phyloP scores from a whole-genome alignment of 92 coral and sea anemone genomes.

The Paramuricea clavata region DNA sequence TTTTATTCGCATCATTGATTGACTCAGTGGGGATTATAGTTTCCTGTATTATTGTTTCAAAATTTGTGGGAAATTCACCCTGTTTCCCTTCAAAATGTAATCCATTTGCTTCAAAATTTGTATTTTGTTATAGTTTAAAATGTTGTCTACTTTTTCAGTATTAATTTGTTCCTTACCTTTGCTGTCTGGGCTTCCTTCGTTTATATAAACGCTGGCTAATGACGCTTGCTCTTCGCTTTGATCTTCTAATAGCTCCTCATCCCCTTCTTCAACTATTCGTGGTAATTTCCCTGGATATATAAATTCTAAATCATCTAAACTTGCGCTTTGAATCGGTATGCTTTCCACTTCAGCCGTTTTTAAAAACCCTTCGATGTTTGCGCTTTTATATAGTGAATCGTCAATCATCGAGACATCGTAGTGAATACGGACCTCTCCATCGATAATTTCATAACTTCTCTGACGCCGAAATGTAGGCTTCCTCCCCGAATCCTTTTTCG shows the following conservation, averaged over 20 bases:
- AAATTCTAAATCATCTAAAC: conserved; percentile 92
- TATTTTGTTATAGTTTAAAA: conserved; percentile 22
- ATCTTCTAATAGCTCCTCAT: conserved; percentile 59
- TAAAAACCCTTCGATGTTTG: neutral
- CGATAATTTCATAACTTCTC: conserved; percentile 57
- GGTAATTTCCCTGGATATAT: conserved; percentile 91
- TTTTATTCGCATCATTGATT: neutral
- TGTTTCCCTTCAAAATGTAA: neutral
- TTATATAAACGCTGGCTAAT: conserved; percentile 5
- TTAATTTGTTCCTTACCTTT: conserved; percentile 29
- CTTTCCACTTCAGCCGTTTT: conserved; percentile 36
- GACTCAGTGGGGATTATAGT: conserved; percentile 12
- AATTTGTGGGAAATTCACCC: neutral
- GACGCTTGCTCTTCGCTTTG: conserved; percentile 6
- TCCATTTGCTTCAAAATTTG: conserved; percentile 9
- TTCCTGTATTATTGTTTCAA: conserved; percentile 5
- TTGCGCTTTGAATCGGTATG: conserved; percentile 69
- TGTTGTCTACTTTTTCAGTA: conserved; percentile 20
- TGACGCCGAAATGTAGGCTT: conserved; percentile 34
- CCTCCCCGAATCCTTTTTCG: conserved; percentile 20
- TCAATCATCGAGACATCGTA: conserved; percentile 59
- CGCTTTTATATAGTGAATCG: neutral
- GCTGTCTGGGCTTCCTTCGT: conserved; percentile 21
- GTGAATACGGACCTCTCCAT: conserved; percentile 90
- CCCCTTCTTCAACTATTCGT: conserved; percentile 89